Conservation (phyloP, 2,888 invertebrate genomes). For the Trilocha varians region DNA sequence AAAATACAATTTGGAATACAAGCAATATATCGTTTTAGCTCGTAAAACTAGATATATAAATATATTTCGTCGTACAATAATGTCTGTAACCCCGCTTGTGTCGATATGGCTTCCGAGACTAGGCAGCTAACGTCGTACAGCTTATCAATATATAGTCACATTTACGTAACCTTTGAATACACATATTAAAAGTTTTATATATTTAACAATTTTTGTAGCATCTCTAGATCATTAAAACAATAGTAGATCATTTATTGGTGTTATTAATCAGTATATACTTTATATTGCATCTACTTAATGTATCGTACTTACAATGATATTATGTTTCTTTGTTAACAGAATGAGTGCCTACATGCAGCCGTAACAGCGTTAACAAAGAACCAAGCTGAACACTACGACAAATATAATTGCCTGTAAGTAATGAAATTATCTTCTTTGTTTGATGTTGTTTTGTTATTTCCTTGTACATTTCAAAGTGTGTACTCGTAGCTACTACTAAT, state of each 20-base stretch:
- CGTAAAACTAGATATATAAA: background rate
- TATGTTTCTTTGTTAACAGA: slow-evolving; percentile 51
- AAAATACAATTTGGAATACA: too few species aligned
- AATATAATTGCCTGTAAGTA: slow-evolving; percentile 76
- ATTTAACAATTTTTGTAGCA: background rate
- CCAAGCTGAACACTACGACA: slow-evolving; percentile 71
- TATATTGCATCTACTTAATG: background rate
- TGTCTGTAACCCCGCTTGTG: slow-evolving; percentile 11
- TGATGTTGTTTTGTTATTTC: too few species aligned
- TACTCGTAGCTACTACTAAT: too few species aligned
- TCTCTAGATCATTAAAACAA: too few species aligned
- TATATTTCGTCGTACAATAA: background rate
- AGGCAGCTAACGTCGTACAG: background rate
- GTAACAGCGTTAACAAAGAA: slow-evolving; percentile 77
- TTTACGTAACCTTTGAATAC: background rate
- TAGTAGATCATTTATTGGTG: too few species aligned
- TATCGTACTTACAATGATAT: background rate
- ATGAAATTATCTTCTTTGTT: background rate
- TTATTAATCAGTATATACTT: too few species aligned
- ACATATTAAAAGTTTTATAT: background rate
- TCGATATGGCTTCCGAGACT: slow-evolving; percentile 15
- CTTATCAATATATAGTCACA: background rate
- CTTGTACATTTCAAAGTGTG: too few species aligned
- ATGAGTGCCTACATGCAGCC: slow-evolving; percentile 78
- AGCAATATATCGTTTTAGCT: background rate